Conservation (phyloP, 2,797 vertebrate species). For the Sitta carolinensis region DNA sequence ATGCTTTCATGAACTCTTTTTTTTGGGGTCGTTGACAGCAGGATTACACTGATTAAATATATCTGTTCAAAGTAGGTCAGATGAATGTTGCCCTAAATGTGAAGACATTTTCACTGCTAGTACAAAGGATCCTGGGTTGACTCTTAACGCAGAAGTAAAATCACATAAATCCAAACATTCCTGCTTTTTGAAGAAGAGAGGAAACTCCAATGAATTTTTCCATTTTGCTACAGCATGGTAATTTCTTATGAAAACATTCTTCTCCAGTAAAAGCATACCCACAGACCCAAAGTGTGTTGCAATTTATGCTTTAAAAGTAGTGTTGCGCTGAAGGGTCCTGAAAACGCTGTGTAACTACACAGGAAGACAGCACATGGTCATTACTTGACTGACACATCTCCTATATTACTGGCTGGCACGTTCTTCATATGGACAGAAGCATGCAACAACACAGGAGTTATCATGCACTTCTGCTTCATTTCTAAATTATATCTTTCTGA, state of each 20-base stretch:
- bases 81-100: constrained; percentile 11
- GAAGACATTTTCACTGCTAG: neutral
- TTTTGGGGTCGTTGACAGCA: neutral
- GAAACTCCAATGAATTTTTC: neutral
- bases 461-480: neutral
- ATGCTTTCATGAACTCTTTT: neutral
- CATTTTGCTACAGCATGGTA: neutral
- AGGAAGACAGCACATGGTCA: neutral
- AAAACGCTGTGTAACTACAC: neutral
- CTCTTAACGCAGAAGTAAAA: neutral
- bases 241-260: neutral
- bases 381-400: neutral
- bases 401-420: neutral
- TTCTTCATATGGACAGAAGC: neutral
- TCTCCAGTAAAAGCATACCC: neutral
- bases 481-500: neutral
- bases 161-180: neutral
- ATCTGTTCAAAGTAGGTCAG: constrained; percentile 16
- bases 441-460: neutral
- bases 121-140: neutral
- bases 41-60: neutral
- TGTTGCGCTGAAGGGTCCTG: neutral
- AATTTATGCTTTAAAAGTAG: neutral
- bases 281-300: neutral
- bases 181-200: neutral